Evolutionary conservation across 2,888 invertebrate species (phyloP).

Genomic region (Drosophila algonquin): DNA sequence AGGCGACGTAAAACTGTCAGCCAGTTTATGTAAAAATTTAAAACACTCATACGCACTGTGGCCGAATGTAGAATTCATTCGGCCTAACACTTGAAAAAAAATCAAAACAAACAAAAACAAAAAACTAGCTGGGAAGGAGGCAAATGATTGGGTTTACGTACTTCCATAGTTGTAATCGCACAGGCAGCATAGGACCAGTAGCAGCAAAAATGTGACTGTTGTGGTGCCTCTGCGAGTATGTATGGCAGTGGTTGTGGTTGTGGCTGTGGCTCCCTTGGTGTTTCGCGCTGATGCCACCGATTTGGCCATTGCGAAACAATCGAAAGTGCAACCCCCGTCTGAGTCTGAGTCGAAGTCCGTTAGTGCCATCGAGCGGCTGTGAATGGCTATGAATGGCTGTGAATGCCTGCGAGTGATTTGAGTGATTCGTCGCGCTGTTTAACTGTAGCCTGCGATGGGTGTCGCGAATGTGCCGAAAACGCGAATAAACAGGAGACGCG

Average conservation of each 20-base stretch:
- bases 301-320: constrained; percentile 75
- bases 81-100: constrained; percentile 1
- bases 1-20: background rate
- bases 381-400: constrained; percentile 10
- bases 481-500: constrained; percentile 8
- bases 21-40: background rate
- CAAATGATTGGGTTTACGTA: constrained; percentile 38
- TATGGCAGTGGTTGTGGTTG: constrained; percentile 40
- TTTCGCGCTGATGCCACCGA: constrained; percentile 55
- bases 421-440: constrained; percentile 32
- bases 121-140: background rate
- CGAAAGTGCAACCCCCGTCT: constrained; percentile 40
- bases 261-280: constrained; percentile 1
- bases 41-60: background rate
- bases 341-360: background rate
- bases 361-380: constrained; percentile 23
- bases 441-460: constrained; percentile 10
- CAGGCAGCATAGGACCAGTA: constrained; percentile 75
- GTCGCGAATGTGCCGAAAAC: constrained; percentile 38
- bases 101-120: constrained; percentile 2
- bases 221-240: constrained; percentile 65
- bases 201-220: constrained; percentile 62
- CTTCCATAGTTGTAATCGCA: constrained; percentile 77
- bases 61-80: background rate
- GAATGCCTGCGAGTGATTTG: constrained; percentile 15